These are phyloP conservation scores for Oreohelix idahoensis DNA, from an alignment of 1,140 invertebrate species.

Conservation along the genomic window DNA sequence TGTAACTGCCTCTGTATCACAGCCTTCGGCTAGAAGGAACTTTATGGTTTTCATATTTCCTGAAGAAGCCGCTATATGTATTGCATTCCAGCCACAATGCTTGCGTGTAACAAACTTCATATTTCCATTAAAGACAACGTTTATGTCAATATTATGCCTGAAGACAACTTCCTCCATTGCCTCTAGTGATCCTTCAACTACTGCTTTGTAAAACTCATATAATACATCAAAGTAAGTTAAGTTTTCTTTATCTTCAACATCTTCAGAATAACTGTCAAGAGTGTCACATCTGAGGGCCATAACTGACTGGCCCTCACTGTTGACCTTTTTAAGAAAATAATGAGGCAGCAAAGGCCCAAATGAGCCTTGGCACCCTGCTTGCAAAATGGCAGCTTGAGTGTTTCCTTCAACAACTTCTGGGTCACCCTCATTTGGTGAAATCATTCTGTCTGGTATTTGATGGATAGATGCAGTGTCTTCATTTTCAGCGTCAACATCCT, in stretches of 20 bases:
- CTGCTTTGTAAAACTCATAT: conserved; percentile 42
- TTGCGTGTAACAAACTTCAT: conserved; percentile 45
- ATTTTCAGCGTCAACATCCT: background rate
- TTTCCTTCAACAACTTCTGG: background rate
- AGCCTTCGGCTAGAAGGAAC: conserved; percentile 46
- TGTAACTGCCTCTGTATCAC: conserved; percentile 44
- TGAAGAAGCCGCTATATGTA: conserved; percentile 52
- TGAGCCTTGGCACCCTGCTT: background rate
- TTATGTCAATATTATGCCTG: conserved; percentile 46
- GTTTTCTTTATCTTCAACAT: conserved; percentile 6
- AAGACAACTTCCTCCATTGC: conserved; percentile 44
- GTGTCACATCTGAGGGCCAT: background rate
- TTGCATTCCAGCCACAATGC: conserved; percentile 45
- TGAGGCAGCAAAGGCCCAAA: background rate
- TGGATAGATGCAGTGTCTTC: background rate
- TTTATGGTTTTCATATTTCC: conserved; percentile 45
- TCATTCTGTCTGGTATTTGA: background rate
- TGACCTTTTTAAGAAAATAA: background rate
- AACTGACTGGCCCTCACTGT: background rate
- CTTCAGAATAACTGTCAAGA: background rate
- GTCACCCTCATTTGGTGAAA: background rate
- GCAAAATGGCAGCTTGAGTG: background rate
- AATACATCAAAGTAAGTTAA: background rate
- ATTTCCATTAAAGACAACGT: conserved; percentile 48
- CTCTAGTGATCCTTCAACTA: conserved; percentile 43